phyloP scores from a whole-genome alignment of 2,888 invertebrate species.

The Falcaria lacertinaria region DNA sequence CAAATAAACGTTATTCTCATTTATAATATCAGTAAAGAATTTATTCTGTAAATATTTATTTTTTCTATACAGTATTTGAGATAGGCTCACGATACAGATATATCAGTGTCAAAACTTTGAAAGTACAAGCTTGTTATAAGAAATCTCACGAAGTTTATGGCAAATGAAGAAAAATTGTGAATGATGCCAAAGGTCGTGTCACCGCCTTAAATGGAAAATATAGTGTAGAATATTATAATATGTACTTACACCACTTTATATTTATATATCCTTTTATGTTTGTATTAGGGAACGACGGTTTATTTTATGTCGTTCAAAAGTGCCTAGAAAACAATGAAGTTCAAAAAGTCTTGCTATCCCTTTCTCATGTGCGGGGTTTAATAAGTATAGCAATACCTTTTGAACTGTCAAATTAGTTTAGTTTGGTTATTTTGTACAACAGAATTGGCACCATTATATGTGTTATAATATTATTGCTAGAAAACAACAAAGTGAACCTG shows the following conservation, averaged over 20 bases:
- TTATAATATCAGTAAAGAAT: too few relatives aligned
- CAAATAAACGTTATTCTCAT: neutral
- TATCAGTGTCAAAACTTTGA: conserved; percentile 16
- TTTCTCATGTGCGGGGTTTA: too few relatives aligned
- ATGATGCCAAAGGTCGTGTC: conserved; percentile 26
- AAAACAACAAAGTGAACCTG: too few relatives aligned
- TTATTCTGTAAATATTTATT: too few relatives aligned
- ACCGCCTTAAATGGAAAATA: conserved; percentile 31
- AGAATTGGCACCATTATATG: too few relatives aligned
- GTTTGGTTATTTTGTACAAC: too few relatives aligned
- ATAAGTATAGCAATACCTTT: too few relatives aligned
- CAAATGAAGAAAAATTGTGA: conserved; percentile 36
- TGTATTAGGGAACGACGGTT: neutral
- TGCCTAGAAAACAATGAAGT: too few relatives aligned
- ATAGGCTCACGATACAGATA: conserved; percentile 15
- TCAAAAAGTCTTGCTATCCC: too few relatives aligned
- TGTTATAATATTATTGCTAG: too few relatives aligned
- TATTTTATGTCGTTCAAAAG: too few relatives aligned
- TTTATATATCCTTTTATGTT: neutral
- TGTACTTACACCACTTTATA: neutral
- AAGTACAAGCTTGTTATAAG: conserved; percentile 18
- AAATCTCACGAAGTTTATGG: conserved; percentile 32
- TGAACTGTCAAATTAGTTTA: too few relatives aligned
- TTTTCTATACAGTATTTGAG: conserved; percentile 9
- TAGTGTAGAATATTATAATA: conserved; percentile 10